Evolutionary conservation across 2,888 invertebrate genomes (phyloP), one percentile per base, ranked within the genome.

Genomic region (Ennomos fuscantarius): DNA sequence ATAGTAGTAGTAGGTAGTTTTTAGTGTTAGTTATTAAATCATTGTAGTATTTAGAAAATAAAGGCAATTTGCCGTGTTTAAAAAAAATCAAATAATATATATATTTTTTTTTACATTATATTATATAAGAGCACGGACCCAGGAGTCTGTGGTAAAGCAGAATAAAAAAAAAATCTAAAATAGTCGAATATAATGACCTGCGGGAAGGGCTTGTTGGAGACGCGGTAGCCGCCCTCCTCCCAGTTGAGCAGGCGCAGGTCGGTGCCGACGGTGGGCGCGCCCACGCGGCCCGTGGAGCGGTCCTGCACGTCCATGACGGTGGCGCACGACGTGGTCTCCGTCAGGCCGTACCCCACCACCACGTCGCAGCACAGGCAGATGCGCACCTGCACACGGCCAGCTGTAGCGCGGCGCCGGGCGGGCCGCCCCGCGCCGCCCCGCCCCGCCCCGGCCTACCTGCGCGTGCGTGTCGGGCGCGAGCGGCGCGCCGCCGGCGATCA

Each of bases 241-340:
- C 99, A 99, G 89, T 97, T 96, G 48, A 96, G 94, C 66, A 99
- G 93, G 68, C 94, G 93, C 70, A 99, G 94, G 80, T 97, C 96
- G 76, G 96, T 95, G 66, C 96, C 95, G n/a, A 96, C 94, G 55
- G 97, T 94, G 34, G 99, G 97, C 49, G 96, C 96, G 51, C 99
- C 99, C 43, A 97, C 98, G 76, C 97, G 94, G 45, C 98, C 98
- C 34, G 94, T 94, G 66, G 70, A 68, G 60, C 78, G 73, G 84
- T 97, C 97, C 74, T 84, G 74, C 57, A 78, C 86, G 84, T 96
- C 95, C 96, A 96, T 96, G 51, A 96, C 96, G 60, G 96, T 95
- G 49, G 98, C 99, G 76, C 97, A 97, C 0, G 99, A 98, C 68
- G 97, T 97, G 11, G 99, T 98, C 94, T 99, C 99, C 0, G 99